Evolutionary conservation across 2,888 invertebrate genomes (phyloP).

Genomic region (Luffia ferchaultella): DNA sequence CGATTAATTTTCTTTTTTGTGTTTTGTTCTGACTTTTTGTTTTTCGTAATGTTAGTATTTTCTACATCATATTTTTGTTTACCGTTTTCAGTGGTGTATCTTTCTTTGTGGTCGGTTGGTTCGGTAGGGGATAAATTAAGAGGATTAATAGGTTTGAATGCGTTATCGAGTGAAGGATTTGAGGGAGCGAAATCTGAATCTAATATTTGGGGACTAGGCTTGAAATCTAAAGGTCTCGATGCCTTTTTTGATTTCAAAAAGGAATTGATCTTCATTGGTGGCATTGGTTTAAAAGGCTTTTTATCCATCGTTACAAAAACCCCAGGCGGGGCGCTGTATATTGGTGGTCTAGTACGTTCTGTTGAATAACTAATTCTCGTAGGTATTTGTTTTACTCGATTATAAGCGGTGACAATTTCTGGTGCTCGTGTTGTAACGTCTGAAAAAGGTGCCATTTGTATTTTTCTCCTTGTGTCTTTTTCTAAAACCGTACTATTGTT

Average conservation of each 20-base stretch:
- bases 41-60: conserved; percentile 25
- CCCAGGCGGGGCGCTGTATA: conserved; percentile 54
- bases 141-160: conserved; percentile 40
- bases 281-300: conserved; percentile 57
- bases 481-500: conserved; percentile 16
- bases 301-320: conserved; percentile 56
- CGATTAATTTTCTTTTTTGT: conserved; percentile 25
- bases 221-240: conserved; percentile 35
- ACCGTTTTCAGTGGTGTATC: conserved; percentile 17
- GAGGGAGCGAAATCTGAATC: conserved; percentile 37
- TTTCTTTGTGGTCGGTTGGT: conserved; percentile 17
- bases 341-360: conserved; percentile 46
- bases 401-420: conserved; percentile 26
- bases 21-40: conserved; percentile 34
- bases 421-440: conserved; percentile 27
- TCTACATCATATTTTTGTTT: conserved; percentile 25
- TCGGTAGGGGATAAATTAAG: conserved; percentile 26
- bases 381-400: conserved; percentile 27
- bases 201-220: conserved; percentile 51
- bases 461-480: conserved; percentile 15
- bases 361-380: conserved; percentile 37
- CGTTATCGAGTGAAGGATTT: conserved; percentile 33
- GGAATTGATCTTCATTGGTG: conserved; percentile 39
- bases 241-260: conserved; percentile 28
- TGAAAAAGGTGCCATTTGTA: conserved; percentile 24